Conservation (phyloP, 1,140 invertebrate species). For the Drosophila nebulosa region DNA sequence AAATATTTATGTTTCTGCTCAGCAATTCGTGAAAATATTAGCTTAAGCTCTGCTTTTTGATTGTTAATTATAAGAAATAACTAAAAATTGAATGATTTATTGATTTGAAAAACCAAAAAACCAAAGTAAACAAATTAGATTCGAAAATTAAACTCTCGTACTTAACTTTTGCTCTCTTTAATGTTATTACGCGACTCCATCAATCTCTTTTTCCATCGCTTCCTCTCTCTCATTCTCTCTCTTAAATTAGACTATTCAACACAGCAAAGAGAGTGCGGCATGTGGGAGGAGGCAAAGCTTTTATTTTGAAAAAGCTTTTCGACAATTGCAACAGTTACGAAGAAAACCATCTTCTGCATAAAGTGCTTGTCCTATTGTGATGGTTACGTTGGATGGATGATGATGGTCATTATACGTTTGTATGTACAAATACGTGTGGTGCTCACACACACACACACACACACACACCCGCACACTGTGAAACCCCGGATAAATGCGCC, state of each 20-base stretch:
- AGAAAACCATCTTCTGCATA: not conserved
- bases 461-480: not conserved
- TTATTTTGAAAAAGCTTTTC: not conserved
- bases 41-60: too few species aligned
- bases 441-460: not conserved
- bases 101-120: too few species aligned
- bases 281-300: not conserved
- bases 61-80: too few species aligned
- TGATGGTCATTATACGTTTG: not conserved
- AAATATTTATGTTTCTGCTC: too few species aligned
- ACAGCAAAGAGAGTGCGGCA: not conserved
- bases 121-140: too few species aligned
- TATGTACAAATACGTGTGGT: not conserved
- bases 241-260: not conserved
- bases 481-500: too few species aligned
- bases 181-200: too few species aligned
- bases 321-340: not conserved
- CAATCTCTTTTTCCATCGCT: not conserved
- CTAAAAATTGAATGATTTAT: too few species aligned
- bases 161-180: too few species aligned
- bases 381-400: not conserved
- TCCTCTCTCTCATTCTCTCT: not conserved
- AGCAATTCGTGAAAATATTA: too few species aligned
- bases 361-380: not conserved
- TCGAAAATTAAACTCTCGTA: too few species aligned